Evolutionary conservation across 2,888 invertebrate species (phyloP).

Genomic region (Mongoloraphidia duomilia): DNA sequence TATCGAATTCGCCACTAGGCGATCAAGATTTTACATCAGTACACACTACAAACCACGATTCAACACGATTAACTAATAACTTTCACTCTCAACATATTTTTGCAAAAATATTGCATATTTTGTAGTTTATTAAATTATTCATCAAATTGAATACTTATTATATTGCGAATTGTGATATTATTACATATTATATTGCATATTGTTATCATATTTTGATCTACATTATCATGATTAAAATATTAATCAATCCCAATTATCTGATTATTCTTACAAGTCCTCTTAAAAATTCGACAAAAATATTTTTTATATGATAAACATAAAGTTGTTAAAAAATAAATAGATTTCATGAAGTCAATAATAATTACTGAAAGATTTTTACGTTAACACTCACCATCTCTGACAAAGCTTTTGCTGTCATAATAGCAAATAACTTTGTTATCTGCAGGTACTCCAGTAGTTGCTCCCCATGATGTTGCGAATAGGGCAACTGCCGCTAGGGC

Average conservation of each 20-base stretch:
- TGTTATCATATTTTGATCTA: no score
- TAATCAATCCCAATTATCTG: not conserved
- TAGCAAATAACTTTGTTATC: conserved; percentile 53
- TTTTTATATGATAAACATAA: not conserved
- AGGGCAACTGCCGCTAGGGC: conserved; percentile 20
- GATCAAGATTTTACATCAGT: no score
- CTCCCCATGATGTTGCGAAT: conserved; percentile 20
- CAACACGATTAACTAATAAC: no score
- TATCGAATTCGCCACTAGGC: no score
- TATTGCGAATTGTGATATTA: no score
- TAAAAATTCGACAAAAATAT: not conserved
- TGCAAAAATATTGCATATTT: no score
- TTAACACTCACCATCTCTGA: conserved; percentile 46
- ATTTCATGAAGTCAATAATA: not conserved
- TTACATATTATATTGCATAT: no score
- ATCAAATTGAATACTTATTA: no score
- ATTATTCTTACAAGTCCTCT: not conserved
- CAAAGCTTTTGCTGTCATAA: conserved; percentile 54
- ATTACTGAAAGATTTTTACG: not conserved
- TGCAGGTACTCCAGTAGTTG: conserved; percentile 28
- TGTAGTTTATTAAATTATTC: no score
- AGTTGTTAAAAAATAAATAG: not conserved
- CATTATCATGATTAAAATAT: not conserved
- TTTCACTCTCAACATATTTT: no score
- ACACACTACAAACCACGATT: no score